Base-by-base conservation (phyloP, 2,888 invertebrate genomes). In the Xylota segnis region DNA sequence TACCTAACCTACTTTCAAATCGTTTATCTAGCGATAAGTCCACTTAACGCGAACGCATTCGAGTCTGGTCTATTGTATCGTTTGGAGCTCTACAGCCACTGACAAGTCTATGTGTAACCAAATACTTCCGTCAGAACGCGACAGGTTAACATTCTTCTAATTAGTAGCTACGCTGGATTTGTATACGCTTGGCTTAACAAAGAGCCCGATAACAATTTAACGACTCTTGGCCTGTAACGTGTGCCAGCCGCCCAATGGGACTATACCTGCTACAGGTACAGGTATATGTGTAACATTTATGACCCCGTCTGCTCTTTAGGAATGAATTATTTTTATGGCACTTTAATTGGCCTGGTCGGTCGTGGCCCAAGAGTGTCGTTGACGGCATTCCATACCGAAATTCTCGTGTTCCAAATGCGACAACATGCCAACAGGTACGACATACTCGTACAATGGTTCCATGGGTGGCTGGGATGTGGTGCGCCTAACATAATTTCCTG, bases 321-420 rank as follows among this genome's bases (percentile, higher is more conserved):
- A 79, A 79, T 84, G 84, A 84, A 84, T 79, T 84, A 84, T 84
- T 84, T 84, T 84, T 79, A 84, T 79, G 71, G 75, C 79, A 79
- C 65, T 84, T 84, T 84, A 84, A 84, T 84, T 84, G 84, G 84
- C 79, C 18, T 59, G 66, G 40, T 40, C 32, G 66, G 40, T 40
- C 32, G 18, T n/a, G 34, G 78, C 40, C 56, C 23, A 23, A 40
- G 68, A 70, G 70, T 76, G 75, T 74, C 43, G 74, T 58, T 63
- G 70, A 75, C 32, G 79, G 63, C 79, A 79, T 84, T 84, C 83
- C 78, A 56, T 37, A 66, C 27, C 50, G 56, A 66, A 66, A 83
- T 65, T 78, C 61, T 14, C 54, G 32, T 71, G 52, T 59, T 71
- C 47, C 50, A 12, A 74, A 66, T 65, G 63, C 70, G 65, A 65